Percentiles rank a stretch among this genome's conserved stretches.
Evolutionary conservation across 2,888 invertebrate species (phyloP).

Genomic region (Pterostichus niger): DNA sequence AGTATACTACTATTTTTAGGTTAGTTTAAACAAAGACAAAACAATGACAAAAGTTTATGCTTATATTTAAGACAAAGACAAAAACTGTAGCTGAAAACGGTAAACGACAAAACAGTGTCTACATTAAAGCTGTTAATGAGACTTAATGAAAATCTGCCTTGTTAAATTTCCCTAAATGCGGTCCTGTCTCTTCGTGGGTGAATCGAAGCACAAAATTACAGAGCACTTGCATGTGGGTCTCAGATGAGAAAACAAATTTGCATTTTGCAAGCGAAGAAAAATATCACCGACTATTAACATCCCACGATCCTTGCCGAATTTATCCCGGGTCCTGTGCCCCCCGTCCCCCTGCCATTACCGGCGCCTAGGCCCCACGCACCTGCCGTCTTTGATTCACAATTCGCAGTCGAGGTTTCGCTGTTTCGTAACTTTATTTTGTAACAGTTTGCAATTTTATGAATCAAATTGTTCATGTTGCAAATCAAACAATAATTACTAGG

Average conservation of each 20-base stretch:
- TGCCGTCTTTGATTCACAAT: neutral
- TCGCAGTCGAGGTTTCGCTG: neutral
- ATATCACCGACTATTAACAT: slow-evolving; percentile 44
- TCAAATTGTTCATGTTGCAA: slow-evolving; percentile 2
- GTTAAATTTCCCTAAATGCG: neutral
- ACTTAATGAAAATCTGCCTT: neutral
- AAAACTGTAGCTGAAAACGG: neutral
- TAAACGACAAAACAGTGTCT: neutral
- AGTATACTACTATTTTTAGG: no score
- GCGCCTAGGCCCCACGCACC: slow-evolving; percentile 28
- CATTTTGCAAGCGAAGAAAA: slow-evolving; percentile 48
- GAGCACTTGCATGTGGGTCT: slow-evolving; percentile 35
- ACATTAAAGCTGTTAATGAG: neutral
- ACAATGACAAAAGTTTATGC: no score
- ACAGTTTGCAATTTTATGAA: neutral
- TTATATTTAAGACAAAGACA: no score
- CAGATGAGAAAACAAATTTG: slow-evolving; percentile 45
- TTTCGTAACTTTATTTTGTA: neutral
- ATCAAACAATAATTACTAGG: neutral
- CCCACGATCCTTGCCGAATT: slow-evolving; percentile 53
- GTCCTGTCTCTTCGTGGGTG: slow-evolving; percentile 24
- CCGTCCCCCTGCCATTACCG: slow-evolving; percentile 13
- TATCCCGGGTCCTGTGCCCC: slow-evolving; percentile 17
- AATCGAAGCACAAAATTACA: slow-evolving; percentile 31
- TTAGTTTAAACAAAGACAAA: no score